Conservation (phyloP, 2,888 invertebrate species). For the Silvanus unidentatus region DNA sequence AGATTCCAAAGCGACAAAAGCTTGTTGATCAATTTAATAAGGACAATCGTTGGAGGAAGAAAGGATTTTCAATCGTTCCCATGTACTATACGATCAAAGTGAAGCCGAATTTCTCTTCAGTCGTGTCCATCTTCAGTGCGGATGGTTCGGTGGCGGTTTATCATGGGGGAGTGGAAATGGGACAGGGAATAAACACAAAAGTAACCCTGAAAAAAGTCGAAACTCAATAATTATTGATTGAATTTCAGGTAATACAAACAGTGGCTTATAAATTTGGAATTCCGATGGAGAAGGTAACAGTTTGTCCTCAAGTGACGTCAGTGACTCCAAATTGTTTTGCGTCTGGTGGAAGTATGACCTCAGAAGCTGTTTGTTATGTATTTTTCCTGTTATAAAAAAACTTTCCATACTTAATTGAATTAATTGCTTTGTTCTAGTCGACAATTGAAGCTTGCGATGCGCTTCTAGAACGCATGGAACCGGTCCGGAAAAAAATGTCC, state of each 20-base stretch:
- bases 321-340: slow-evolving; percentile 40
- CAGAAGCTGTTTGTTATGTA: slow-evolving; percentile 58
- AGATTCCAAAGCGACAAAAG: slow-evolving; percentile 53
- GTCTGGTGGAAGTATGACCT: slow-evolving; percentile 47
- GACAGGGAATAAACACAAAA: slow-evolving; percentile 79
- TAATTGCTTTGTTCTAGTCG: slow-evolving; percentile 45
- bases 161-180: slow-evolving; percentile 70
- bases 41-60: slow-evolving; percentile 76
- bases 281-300: slow-evolving; percentile 41
- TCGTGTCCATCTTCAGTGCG: slow-evolving; percentile 61
- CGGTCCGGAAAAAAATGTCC: slow-evolving; percentile 50
- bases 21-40: slow-evolving; percentile 57
- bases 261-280: slow-evolving; percentile 47
- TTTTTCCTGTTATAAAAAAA: slow-evolving; percentile 29
- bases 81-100: slow-evolving; percentile 59
- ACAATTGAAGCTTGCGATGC: slow-evolving; percentile 57
- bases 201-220: slow-evolving; percentile 30
- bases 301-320: slow-evolving; percentile 41
- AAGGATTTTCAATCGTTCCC: slow-evolving; percentile 60
- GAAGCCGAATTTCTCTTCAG: slow-evolving; percentile 52
- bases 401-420: background rate
- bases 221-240: too few species aligned
- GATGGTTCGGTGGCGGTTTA: slow-evolving; percentile 66
- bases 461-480: slow-evolving; percentile 54
- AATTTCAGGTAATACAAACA: slow-evolving; percentile 45